These are phyloP conservation scores for Rhagonycha fulva DNA, from an alignment of 2,888 invertebrate genomes.

Conservation along the genomic window DNA sequence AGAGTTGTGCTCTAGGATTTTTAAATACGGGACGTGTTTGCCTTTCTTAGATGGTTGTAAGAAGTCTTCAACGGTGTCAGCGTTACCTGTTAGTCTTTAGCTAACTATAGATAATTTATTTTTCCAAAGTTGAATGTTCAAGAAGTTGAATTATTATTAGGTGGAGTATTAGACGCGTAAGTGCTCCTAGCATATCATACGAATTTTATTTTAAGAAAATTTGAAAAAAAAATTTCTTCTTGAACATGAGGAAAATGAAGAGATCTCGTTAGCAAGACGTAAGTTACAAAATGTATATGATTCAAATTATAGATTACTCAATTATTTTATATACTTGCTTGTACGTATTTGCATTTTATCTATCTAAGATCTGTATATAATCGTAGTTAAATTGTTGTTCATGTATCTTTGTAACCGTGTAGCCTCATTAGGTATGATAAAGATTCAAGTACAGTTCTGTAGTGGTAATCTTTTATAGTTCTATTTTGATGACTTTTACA, in stretches of 20 bases:
- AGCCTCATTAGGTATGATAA: slow-evolving; percentile 32
- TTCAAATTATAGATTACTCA: slow-evolving; percentile 53
- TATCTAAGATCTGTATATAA: slow-evolving; percentile 54
- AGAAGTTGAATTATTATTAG: slow-evolving; percentile 8
- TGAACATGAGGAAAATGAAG: slow-evolving; percentile 8
- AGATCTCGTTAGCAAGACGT: slow-evolving; percentile 39
- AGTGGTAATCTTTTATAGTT: slow-evolving; percentile 44
- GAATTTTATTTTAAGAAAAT: slow-evolving; percentile 10
- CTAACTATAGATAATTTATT: slow-evolving; percentile 24
- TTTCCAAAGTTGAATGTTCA: slow-evolving; percentile 15
- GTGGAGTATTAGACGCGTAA: slow-evolving; percentile 8
- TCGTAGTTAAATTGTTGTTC: slow-evolving; percentile 49
- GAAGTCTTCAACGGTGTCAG: slow-evolving; percentile 50
- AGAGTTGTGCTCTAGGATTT: slow-evolving; percentile 36
- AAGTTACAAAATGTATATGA: slow-evolving; percentile 58
- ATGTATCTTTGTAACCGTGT: slow-evolving; percentile 45
- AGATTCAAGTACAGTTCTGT: slow-evolving; percentile 27
- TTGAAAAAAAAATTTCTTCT: slow-evolving; percentile 6
- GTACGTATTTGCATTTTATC: slow-evolving; percentile 55
- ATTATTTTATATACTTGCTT: slow-evolving; percentile 59
- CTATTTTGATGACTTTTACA: slow-evolving; percentile 40
- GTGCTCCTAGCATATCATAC: slow-evolving; percentile 24
- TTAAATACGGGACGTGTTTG: slow-evolving; percentile 48
- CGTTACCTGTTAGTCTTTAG: slow-evolving; percentile 49
- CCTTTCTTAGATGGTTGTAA: slow-evolving; percentile 45